Evolutionary conservation across 2,888 invertebrate genomes (phyloP), one percentile per base, ranked within the genome.

Genomic region (Aethes cnicana): DNA sequence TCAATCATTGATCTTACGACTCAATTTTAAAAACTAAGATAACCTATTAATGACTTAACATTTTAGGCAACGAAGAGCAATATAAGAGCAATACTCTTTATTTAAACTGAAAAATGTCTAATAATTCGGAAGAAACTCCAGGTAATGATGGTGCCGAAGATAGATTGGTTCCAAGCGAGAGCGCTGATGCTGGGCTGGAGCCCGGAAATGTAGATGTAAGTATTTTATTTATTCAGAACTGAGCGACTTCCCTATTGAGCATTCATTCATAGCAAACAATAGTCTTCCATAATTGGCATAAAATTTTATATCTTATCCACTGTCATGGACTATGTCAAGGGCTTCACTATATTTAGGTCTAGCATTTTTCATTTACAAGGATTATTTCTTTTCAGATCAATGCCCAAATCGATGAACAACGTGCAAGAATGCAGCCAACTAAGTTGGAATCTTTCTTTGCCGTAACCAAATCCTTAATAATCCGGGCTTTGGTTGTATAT

Each of bases 401-500:
- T 72, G 82, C 82, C 55, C 74, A 89, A 64, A 81, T 83, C 55
- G 88, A 85, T 53, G 88, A 82, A 59, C 79, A 85, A 60, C 74
- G 84, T 23, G 81, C 69, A 35, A 77, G 77, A 60, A 84, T 83
- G 83, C 93, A 92, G 68, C 94, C 94, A 16, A 84, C 92, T 6
- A 92, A 92, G 79, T 75, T 94, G 84, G 95, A 95, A 76, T 95
- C 95, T 3, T 95, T 95, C 74, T 93, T 96, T 77, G 93, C 95
- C 0, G 91, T 97, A 55, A 92, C 95, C 4, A 98, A 98, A 82
- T 95, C 97, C 1, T 86, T 98, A 52, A 93, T 97, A 36, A 91
- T 98, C 46, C 92, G 98, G 65, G 97, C 95, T 54, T 84, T 98
- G 48, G 95, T 98, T 58, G 96, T 98, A 59, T 98, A 98, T 83